Evolutionary conservation across 2,888 invertebrate genomes (phyloP).

Genomic region (Macrophya annulata): DNA sequence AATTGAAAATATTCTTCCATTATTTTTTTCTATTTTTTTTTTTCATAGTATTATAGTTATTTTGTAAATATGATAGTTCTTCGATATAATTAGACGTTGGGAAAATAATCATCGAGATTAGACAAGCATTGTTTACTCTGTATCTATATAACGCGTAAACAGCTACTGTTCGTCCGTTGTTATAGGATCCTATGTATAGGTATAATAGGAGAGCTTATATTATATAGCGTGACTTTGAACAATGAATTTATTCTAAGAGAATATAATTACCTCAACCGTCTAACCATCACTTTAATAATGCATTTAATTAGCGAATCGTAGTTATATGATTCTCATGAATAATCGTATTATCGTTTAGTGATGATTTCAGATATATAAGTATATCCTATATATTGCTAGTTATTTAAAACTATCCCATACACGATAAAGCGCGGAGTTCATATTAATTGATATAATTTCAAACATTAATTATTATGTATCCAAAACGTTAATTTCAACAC

Average conservation of each 20-base stretch:
- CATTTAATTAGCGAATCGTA: slow-evolving; percentile 64
- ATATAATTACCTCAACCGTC: slow-evolving; percentile 58
- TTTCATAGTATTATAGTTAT: not conserved
- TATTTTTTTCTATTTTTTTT: too few relatives aligned
- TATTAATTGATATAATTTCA: not conserved
- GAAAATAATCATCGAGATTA: not conserved
- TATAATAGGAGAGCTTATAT: too few relatives aligned
- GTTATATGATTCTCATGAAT: slow-evolving; percentile 39
- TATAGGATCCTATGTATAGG: not conserved
- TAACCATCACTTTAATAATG: slow-evolving; percentile 64
- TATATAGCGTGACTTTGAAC: slow-evolving; percentile 44
- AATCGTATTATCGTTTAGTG: slow-evolving; percentile 33
- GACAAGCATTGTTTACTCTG: slow-evolving; percentile 9
- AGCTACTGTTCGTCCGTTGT: not conserved
- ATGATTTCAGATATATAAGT: not conserved
- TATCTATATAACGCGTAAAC: too few relatives aligned
- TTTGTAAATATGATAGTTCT: not conserved
- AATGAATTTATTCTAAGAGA: slow-evolving; percentile 35
- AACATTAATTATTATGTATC: not conserved
- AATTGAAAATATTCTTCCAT: not conserved
- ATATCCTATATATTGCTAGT: not conserved
- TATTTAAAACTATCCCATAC: not conserved
- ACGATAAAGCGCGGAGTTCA: not conserved
- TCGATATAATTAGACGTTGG: slow-evolving; percentile 37
- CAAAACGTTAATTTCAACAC: too few relatives aligned